Conservation (phyloP, 1,140 invertebrate species). For the Musca vetustissima region DNA sequence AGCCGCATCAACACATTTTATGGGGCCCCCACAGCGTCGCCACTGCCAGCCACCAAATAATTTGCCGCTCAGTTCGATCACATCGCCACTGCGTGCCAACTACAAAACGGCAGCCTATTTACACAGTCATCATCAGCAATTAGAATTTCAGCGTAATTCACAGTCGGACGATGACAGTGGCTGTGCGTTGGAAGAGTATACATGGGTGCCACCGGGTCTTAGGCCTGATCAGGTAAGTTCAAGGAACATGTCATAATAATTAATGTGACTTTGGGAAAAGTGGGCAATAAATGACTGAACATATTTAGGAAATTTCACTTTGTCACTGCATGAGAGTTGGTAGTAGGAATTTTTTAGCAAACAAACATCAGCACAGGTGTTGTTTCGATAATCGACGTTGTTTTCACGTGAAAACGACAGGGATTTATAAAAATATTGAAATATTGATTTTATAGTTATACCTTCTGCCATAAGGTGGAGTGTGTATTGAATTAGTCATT, state of each 20-base stretch:
- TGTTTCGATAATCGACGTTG: too few species aligned
- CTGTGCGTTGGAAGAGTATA: slow-evolving; percentile 96
- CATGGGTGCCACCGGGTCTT: slow-evolving; percentile 94
- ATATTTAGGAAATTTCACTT: too few species aligned
- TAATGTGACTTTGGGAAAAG: too few species aligned
- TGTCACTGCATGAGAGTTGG: too few species aligned
- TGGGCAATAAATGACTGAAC: too few species aligned
- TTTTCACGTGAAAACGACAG: too few species aligned
- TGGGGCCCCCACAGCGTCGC: slow-evolving; percentile 47
- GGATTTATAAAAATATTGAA: too few species aligned
- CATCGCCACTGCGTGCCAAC: slow-evolving; percentile 47
- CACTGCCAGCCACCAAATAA: slow-evolving; percentile 50
- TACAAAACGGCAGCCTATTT: slow-evolving; percentile 43
- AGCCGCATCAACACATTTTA: slow-evolving; percentile 40
- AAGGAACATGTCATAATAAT: neutral
- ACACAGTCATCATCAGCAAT: slow-evolving; percentile 39
- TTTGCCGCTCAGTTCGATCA: slow-evolving; percentile 47
- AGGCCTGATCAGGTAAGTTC: slow-evolving; percentile 88
- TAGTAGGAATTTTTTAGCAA: too few species aligned
- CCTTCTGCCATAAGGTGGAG: too few species aligned
- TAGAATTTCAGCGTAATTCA: slow-evolving; percentile 82
- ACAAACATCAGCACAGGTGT: too few species aligned
- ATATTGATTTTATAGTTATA: too few species aligned
- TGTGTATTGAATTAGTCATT: too few species aligned
- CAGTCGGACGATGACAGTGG: slow-evolving; percentile 96